Evolutionary conservation across 2,797 vertebrate species (phyloP).

Genomic region (Danio aesculapii): DNA sequence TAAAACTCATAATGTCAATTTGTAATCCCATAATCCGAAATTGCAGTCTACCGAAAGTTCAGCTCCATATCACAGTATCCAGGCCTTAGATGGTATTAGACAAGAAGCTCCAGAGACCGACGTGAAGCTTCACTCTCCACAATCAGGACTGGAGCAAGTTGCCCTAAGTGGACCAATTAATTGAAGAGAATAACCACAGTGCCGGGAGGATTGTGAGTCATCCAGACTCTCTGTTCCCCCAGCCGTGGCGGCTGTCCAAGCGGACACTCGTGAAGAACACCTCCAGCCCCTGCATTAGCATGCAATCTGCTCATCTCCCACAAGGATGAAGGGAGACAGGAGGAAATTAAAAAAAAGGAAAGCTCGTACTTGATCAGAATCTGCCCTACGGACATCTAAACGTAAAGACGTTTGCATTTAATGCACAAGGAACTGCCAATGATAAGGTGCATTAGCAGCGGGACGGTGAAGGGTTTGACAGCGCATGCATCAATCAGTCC

Average conservation of each 20-base stretch:
- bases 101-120: constrained; percentile 12
- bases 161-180: constrained; percentile 7
- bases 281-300: constrained; percentile 35
- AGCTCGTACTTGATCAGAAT: neutral
- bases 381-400: neutral
- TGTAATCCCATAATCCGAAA: constrained; percentile 26
- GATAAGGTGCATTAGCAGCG: neutral
- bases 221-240: constrained; percentile 44
- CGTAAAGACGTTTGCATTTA: neutral
- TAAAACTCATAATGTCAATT: neutral
- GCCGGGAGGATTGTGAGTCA: constrained; percentile 17
- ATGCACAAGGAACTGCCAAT: neutral
- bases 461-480: constrained; percentile 3
- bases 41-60: neutral
- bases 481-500: constrained; percentile 29
- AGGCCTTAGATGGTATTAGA: neutral
- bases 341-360: constrained; percentile 17
- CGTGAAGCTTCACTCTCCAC: neutral
- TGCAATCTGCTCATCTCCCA: constrained; percentile 44
- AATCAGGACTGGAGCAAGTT: constrained; percentile 28
- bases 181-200: constrained; percentile 38
- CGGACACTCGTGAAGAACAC: constrained; percentile 28
- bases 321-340: constrained; percentile 21
- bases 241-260: constrained; percentile 33
- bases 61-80: neutral